Evolutionary conservation across 2,888 invertebrate genomes (phyloP).

Genomic region (Lumbricus terrestris): DNA sequence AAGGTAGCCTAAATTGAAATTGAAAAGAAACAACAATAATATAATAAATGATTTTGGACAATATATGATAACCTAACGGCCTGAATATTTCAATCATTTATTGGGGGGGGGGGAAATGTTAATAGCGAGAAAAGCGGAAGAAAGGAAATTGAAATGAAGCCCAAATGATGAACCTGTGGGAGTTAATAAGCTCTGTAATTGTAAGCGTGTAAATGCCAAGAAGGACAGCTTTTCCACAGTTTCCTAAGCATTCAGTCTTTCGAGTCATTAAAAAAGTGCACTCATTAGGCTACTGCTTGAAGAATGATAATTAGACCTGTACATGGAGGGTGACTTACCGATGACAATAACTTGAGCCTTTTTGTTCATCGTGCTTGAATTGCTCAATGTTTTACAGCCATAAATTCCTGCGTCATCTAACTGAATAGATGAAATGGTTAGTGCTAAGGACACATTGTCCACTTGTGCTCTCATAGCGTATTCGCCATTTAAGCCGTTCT

Average conservation of each 20-base stretch:
- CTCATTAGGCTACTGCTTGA: background rate
- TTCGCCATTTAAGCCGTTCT: background rate
- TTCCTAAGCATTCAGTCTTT: background rate
- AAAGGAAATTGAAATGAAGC: background rate
- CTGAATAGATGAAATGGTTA: background rate
- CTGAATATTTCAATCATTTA: no score
- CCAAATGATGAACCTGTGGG: background rate
- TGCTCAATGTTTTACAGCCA: background rate
- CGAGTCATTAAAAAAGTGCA: background rate
- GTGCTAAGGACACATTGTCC: background rate
- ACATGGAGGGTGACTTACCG: background rate
- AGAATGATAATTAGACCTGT: background rate
- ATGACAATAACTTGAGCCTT: background rate
- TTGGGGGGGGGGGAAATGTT: no score
- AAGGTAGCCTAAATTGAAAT: no score
- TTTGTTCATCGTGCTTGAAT: background rate
- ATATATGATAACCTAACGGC: background rate
- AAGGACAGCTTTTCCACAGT: no score
- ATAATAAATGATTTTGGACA: background rate
- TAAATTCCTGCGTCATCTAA: background rate
- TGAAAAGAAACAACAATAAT: no score
- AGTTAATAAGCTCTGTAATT: no score
- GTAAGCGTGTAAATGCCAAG: no score
- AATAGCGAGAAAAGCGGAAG: no score
- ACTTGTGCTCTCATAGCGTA: background rate